A percentile compares a stretch with the other conserved stretches of the same genome.
Conservation (phyloP, 2,888 invertebrate species). For the Macrosiphum euphorbiae region DNA sequence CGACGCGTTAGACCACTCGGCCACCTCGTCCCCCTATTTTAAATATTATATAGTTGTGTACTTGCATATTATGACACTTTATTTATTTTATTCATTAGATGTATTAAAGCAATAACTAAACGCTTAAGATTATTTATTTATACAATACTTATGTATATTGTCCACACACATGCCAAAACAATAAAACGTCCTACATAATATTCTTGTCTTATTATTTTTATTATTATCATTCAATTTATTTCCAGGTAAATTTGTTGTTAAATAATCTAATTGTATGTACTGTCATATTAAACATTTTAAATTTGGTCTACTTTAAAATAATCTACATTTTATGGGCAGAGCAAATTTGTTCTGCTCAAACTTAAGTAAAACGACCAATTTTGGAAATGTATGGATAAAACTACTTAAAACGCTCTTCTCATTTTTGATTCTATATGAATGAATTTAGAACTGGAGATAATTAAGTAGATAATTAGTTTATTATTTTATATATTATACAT, state of each 20-base stretch:
- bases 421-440: background rate
- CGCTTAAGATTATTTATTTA: constrained; percentile 31
- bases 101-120: constrained; percentile 38
- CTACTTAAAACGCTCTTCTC: background rate
- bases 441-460: too few relatives aligned
- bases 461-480: too few relatives aligned
- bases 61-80: background rate
- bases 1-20: too few relatives aligned
- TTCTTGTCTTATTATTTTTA: background rate
- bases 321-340: background rate
- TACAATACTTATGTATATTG: background rate
- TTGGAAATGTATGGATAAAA: too few relatives aligned
- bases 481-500: too few relatives aligned
- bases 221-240: background rate
- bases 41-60: background rate
- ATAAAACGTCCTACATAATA: constrained; percentile 18
- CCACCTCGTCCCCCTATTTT: too few relatives aligned
- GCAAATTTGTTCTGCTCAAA: background rate
- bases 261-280: background rate
- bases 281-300: background rate
- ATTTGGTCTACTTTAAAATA: background rate
- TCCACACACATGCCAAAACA: constrained; percentile 2
- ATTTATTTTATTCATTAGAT: background rate
- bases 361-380: background rate
- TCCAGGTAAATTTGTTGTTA: background rate